Conservation (phyloP, 2,113 vertebrate genomes). For the Neofelis nebulosa region DNA sequence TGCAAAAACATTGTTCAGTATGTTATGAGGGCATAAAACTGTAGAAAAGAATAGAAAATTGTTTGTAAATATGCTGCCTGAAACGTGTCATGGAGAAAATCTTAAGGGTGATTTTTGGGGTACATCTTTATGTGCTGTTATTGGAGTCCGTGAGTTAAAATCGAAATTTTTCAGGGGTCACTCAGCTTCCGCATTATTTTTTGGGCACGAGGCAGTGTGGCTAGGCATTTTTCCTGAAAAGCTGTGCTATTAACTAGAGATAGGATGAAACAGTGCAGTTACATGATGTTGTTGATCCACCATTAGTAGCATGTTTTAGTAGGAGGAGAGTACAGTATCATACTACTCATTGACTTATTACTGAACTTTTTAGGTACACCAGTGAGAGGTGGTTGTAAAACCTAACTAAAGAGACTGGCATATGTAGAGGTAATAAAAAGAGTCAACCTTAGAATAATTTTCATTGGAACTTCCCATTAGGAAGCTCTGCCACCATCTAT, state of each 20-base stretch:
- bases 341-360: background rate
- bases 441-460: background rate
- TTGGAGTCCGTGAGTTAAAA: background rate
- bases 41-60: constrained; percentile 2
- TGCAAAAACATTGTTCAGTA: background rate
- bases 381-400: constrained; percentile 6
- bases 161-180: background rate
- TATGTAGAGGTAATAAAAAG: background rate
- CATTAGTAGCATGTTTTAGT: background rate
- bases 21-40: background rate
- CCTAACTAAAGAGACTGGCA: background rate
- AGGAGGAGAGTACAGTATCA: background rate
- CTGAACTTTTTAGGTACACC: background rate
- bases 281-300: background rate
- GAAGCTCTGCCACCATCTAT: background rate
- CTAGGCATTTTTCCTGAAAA: constrained; percentile 36
- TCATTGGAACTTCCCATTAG: background rate
- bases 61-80: background rate
- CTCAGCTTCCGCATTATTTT: background rate
- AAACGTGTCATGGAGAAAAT: background rate
- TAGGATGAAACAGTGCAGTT: background rate
- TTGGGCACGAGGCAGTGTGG: background rate
- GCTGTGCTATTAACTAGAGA: background rate
- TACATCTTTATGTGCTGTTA: background rate
- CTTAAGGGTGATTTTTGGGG: background rate